Evolutionary conservation across 2,888 invertebrate species (phyloP), one percentile per base, ranked within the genome.

Genomic region (Drosophila sordidapex): DNA sequence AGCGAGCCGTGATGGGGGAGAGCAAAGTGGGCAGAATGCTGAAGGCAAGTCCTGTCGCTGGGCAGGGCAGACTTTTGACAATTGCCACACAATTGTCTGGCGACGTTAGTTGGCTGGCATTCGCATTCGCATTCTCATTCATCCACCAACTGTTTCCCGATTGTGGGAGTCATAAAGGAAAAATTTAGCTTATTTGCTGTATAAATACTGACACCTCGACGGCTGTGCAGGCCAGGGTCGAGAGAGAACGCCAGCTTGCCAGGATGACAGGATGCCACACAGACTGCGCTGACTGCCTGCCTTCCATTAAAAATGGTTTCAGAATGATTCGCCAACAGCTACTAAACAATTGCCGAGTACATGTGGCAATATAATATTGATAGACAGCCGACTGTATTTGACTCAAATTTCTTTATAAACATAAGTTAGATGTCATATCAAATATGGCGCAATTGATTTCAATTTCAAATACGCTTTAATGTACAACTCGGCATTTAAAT

Each of bases 61-160:
- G 65, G 51, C 67, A 67, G 49, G 68, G 70, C 80, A 67, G 84
- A 81, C 84, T 90, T 91, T 90, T 91, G 87, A 90, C 91, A 91
- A 91, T 91, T 91, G 91, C 90, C 91, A 82, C 83, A 87, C 91
- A 91, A 87, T 89, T 91, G 88, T 89, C 87, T 83, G 86, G 77
- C 72, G 66, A 74, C 62, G 61, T 51, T 73, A 25, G 35, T 25
- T 36, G 54, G 21, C 25, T 25, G 54, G 85, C 76, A 46, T 25
- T 46, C 21, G 43, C 21, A 21, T 21, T 63, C 75, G 65, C 68
- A 68, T 59, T 75, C 70, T 70, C 73, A 68, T 72, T 78, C 72
- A 66, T 65, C 71, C 70, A 71, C 69, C 71, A 64, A 65, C 74
- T 66, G 74, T 70, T 72, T 72, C 59, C 56, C 71, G 76, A 72